Percentiles rank a stretch among this genome's conserved stretches.
phyloP scores from a whole-genome alignment of 2,797 vertebrate species.

The Sarcophilus harrisii region DNA sequence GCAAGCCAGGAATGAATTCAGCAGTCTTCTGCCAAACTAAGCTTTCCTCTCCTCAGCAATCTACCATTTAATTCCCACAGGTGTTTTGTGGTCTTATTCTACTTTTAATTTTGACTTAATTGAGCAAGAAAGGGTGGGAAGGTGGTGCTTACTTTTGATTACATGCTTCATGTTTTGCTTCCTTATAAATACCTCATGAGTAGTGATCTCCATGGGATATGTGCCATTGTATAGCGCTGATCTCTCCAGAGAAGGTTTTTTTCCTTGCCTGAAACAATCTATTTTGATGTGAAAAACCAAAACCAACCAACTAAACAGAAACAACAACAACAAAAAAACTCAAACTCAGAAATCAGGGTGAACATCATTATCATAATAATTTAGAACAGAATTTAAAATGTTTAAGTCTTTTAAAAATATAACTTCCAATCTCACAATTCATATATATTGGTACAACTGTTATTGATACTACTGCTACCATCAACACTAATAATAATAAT shows the following conservation, averaged over 20 bases:
- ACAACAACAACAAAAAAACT: background rate
- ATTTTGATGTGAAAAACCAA: background rate
- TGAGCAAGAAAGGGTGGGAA: background rate
- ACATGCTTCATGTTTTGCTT: slow-evolving; percentile 23
- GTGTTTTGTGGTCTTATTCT: slow-evolving; percentile 18
- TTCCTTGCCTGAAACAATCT: slow-evolving; percentile 39
- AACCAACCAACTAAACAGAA: too few relatives aligned
- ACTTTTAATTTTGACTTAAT: background rate
- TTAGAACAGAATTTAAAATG: background rate
- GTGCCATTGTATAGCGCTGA: background rate
- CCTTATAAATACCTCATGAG: background rate
- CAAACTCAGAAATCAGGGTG: background rate
- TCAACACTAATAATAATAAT: background rate
- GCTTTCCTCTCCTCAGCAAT: slow-evolving; percentile 26
- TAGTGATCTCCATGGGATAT: background rate
- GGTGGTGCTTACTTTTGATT: slow-evolving; percentile 40
- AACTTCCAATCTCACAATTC: background rate
- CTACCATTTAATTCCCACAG: background rate
- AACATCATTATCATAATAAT: background rate
- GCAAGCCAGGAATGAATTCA: background rate
- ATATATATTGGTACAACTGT: slow-evolving; percentile 22
- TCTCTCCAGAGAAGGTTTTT: background rate
- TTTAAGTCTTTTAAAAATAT: background rate
- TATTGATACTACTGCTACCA: background rate
- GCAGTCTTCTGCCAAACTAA: background rate